phyloP scores from a whole-genome alignment of 2,888 invertebrate genomes.

The Chrysodeixis includens region DNA sequence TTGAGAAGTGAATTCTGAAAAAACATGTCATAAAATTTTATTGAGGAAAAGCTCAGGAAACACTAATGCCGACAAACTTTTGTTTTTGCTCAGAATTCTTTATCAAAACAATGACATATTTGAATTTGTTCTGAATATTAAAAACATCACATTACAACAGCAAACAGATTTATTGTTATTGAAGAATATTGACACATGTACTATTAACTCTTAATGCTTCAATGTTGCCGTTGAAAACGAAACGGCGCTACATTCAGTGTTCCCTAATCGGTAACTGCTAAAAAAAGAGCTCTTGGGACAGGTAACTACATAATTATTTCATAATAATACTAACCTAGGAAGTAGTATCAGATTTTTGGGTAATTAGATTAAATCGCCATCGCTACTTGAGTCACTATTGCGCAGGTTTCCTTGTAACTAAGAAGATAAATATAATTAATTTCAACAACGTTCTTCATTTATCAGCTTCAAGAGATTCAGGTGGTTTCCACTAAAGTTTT shows the following conservation, averaged over 20 bases:
- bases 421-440: slow-evolving; percentile 46
- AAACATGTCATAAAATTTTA: background rate
- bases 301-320: background rate
- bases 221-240: no score
- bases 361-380: slow-evolving; percentile 3
- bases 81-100: background rate
- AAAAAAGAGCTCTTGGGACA: no score
- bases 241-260: no score
- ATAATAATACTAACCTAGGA: background rate
- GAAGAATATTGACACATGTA: no score
- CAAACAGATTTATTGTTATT: no score
- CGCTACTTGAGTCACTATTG: slow-evolving; percentile 33
- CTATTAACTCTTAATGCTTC: no score
- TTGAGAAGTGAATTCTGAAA: background rate
- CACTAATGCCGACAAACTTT: background rate
- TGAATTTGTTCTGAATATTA: background rate
- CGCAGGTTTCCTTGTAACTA: slow-evolving; percentile 15
- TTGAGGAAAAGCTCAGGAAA: background rate
- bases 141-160: no score
- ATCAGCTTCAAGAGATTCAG: slow-evolving; percentile 33
- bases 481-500: slow-evolving; percentile 50
- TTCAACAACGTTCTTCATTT: slow-evolving; percentile 42
- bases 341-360: background rate
- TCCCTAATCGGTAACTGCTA: no score
- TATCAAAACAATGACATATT: background rate